Evolutionary conservation across 2,113 vertebrate species (phyloP).

Genomic region (Pteropus alecto): DNA sequence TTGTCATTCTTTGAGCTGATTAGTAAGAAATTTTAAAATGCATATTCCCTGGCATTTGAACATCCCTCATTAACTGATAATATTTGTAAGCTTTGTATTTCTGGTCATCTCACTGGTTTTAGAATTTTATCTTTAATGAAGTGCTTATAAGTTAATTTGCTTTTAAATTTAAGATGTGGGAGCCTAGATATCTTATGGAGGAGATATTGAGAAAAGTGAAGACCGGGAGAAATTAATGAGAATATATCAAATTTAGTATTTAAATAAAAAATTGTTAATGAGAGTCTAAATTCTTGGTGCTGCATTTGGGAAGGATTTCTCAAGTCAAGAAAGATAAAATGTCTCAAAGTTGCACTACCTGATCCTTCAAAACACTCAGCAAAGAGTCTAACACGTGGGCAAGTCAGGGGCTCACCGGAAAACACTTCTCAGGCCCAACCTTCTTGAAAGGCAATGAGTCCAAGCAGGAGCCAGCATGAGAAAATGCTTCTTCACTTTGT

Average conservation of each 20-base stretch:
- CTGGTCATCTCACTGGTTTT: conserved; percentile 26
- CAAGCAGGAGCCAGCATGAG: not conserved
- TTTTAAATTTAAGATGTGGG: not conserved
- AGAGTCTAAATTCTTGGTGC: not conserved
- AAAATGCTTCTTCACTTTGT: not conserved
- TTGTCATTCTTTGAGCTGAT: conserved; percentile 20
- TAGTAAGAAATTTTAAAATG: not conserved
- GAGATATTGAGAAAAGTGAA: not conserved
- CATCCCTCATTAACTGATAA: not conserved
- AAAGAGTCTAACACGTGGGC: too few relatives aligned
- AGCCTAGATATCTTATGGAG: not conserved
- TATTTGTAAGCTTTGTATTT: not conserved
- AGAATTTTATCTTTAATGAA: conserved; percentile 19
- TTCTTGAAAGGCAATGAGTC: not conserved
- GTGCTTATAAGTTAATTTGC: not conserved
- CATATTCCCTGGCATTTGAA: not conserved
- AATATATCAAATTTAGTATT: not conserved
- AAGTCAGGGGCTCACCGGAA: too few relatives aligned
- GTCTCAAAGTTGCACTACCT: not conserved
- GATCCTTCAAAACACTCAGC: not conserved
- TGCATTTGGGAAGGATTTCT: not conserved
- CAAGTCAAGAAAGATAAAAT: not conserved
- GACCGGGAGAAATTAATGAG: not conserved
- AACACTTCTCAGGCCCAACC: not conserved
- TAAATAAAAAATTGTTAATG: not conserved